Percentiles rank a stretch among this genome's conserved stretches.
Evolutionary conservation across 2,113 vertebrate species (phyloP).

Genomic region (Bostrychus sinensis): DNA sequence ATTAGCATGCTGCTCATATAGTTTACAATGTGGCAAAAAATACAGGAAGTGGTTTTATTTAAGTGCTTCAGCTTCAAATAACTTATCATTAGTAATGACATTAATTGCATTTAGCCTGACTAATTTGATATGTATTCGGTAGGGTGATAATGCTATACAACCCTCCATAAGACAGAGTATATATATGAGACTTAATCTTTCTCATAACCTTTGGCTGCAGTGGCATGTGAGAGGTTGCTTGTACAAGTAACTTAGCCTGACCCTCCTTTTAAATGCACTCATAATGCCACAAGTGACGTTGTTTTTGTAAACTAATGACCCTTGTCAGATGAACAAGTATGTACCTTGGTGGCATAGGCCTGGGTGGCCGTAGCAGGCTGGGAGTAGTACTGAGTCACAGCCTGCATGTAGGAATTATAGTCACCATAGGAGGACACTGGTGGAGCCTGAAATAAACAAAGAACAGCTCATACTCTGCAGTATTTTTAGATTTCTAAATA

Average conservation of each 20-base stretch:
- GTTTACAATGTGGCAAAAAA: not conserved
- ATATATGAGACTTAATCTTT: not conserved
- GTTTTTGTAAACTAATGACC: not conserved
- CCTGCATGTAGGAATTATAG: conserved; percentile 82
- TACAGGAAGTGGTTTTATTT: conserved; percentile 10
- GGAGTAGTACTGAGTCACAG: conserved; percentile 80
- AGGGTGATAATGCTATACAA: not conserved
- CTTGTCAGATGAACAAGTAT: not conserved
- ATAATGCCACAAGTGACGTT: not conserved
- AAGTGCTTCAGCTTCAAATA: not conserved
- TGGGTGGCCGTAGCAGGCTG: conserved; percentile 78
- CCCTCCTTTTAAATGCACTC: not conserved
- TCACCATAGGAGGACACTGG: conserved; percentile 72
- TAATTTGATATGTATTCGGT: not conserved
- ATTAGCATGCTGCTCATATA: conserved; percentile 15
- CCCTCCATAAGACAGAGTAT: not conserved
- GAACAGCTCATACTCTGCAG: not conserved
- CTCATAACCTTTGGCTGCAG: not conserved
- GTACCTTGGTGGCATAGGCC: conserved; percentile 80
- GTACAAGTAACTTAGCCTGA: not conserved
- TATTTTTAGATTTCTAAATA: not conserved
- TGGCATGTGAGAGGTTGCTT: not conserved
- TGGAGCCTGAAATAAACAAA: conserved; percentile 67
- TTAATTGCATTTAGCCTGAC: not conserved
- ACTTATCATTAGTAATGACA: not conserved